phyloP scores from a whole-genome alignment of 2,113 vertebrate genomes.

The Mustela lutreola region DNA sequence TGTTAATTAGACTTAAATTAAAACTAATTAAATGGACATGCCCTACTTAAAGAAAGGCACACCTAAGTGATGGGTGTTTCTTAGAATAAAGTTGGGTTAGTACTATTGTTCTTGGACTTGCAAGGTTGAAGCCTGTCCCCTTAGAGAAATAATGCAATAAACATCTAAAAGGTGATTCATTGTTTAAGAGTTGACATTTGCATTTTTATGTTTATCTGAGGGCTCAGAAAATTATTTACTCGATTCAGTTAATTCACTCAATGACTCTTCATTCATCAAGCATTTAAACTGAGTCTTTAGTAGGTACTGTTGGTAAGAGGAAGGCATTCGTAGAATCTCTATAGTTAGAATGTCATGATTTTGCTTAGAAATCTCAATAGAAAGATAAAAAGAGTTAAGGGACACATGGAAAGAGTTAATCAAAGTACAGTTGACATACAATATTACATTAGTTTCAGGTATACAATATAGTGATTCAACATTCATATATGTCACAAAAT shows the following conservation, averaged over 20 bases:
- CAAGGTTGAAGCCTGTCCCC: background rate
- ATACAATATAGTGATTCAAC: background rate
- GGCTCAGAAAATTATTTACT: conserved; percentile 25
- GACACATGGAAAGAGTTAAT: background rate
- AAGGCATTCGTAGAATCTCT: background rate
- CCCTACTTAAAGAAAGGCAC: conserved; percentile 34
- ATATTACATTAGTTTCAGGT: background rate
- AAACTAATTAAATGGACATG: conserved; percentile 65
- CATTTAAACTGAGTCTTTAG: background rate
- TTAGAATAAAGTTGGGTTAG: background rate
- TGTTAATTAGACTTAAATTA: conserved; percentile 70
- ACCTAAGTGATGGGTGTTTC: conserved; percentile 50
- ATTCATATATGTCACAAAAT: background rate
- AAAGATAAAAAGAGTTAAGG: background rate
- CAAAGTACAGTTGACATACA: background rate
- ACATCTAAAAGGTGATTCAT: conserved; percentile 60
- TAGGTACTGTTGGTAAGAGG: background rate
- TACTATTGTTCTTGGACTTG: background rate
- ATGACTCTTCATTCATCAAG: background rate
- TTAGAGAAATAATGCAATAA: conserved; percentile 57
- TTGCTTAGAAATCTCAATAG: background rate
- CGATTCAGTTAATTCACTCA: background rate
- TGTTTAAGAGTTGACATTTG: conserved; percentile 11
- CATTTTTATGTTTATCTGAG: conserved; percentile 29
- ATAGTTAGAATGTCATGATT: background rate